Percentiles rank a stretch among this genome's conserved stretches.
These are phyloP conservation scores for Trinectes maculatus DNA, from an alignment of 2,113 vertebrate species.

Conservation along the genomic window DNA sequence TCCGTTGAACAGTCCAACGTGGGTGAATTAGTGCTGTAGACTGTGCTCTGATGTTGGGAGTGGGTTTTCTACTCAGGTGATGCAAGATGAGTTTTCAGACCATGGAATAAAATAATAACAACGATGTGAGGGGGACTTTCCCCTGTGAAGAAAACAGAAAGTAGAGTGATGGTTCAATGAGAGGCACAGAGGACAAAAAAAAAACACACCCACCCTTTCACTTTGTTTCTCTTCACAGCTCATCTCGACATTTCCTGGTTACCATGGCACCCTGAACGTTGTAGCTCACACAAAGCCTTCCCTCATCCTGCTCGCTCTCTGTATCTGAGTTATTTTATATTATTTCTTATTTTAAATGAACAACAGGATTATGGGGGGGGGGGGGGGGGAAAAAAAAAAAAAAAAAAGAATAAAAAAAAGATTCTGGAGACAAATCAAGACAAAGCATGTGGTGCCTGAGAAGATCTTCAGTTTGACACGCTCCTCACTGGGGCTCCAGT, in stretches of 20 bases:
- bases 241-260: slow-evolving; percentile 37
- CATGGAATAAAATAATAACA: slow-evolving; percentile 2
- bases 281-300: slow-evolving; percentile 10
- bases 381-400: too few relatives aligned
- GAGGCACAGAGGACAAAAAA: background rate
- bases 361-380: background rate
- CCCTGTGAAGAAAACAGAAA: slow-evolving; percentile 16
- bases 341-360: slow-evolving; percentile 9
- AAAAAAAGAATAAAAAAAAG: too few relatives aligned
- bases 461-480: slow-evolving; percentile 2
- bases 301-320: slow-evolving; percentile 4
- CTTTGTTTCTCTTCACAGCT: slow-evolving; percentile 25
- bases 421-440: slow-evolving; percentile 9
- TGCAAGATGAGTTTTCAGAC: background rate
- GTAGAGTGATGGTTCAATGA: background rate
- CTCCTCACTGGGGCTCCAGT: background rate
- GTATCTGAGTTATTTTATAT: background rate
- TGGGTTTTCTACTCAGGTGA: slow-evolving; percentile 12
- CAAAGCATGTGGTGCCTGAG: slow-evolving; percentile 4
- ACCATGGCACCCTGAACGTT: slow-evolving; percentile 41
- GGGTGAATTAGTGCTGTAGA: slow-evolving; percentile 8
- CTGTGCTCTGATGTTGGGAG: background rate
- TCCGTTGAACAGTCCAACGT: slow-evolving; percentile 17
- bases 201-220: slow-evolving; percentile 19
- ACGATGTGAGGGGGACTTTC: slow-evolving; percentile 7